phyloP scores from a whole-genome alignment of 2,113 vertebrate species.

The Otolemur garnettii region DNA sequence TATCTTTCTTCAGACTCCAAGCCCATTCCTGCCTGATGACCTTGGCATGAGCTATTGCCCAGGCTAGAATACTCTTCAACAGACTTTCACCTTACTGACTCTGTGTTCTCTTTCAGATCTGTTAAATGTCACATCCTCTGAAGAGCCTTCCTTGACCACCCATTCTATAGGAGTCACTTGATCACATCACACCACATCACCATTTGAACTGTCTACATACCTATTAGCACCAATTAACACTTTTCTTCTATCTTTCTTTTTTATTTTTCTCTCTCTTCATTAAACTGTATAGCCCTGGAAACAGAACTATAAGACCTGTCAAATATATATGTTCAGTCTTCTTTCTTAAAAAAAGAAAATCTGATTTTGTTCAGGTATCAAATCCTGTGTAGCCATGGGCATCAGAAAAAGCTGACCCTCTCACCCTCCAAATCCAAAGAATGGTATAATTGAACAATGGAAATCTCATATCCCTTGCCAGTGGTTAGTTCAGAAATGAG shows the following conservation, averaged over 20 bases:
- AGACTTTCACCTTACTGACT: neutral
- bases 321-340: neutral
- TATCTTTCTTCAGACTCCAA: neutral
- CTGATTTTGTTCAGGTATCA: neutral
- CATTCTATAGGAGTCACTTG: neutral
- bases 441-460: neutral
- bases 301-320: neutral
- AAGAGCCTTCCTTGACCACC: neutral
- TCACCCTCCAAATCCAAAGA: neutral
- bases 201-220: neutral
- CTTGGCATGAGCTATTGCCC: neutral
- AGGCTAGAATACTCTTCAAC: neutral
- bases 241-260: neutral
- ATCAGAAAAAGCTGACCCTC: neutral
- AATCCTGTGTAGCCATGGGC: neutral
- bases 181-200: neutral
- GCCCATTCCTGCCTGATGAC: neutral
- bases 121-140: neutral
- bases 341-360: neutral
- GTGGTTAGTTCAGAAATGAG: neutral
- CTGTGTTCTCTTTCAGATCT: neutral
- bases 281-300: neutral
- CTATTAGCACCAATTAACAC: neutral
- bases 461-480: neutral
- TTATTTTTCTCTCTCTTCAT: neutral